Base-by-base conservation (phyloP, 2,797 vertebrate species). In the Dryobates pubescens region DNA sequence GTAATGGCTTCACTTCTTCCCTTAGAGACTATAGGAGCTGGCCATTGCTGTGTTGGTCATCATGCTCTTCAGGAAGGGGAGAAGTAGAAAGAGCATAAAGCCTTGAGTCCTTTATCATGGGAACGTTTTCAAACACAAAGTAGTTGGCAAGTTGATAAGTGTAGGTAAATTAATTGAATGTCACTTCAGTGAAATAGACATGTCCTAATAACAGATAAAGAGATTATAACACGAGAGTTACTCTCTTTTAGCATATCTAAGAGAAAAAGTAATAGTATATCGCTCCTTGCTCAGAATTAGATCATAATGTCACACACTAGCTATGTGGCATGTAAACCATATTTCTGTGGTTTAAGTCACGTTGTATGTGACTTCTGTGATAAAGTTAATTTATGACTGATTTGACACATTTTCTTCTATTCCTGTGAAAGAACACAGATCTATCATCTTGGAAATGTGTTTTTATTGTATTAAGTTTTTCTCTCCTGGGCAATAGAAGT, bases 361-460 rank as follows among this genome's bases (percentile, higher is more conserved):
- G 32, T 57, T 12, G 1, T 57, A 19, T 41, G 27, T 76, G 74
- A 86, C 71, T 86, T 84, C 15, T 0, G 23, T 54, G 73, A 69
- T 92, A 82, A 96, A 93, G 72, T 56, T 89, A 79, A 93, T 94
- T 94, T 93, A 93, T 94, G 29, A 81, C 59, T 83, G 41, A 68
- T 74, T 71, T 82, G 65, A 89, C 62, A 76, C 49, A n/a, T 93
- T 92, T 90, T 90, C 34, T 74, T 0, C 72, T 61, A 36, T 63
- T 94, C 56, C 73, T 45, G 6, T 86, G 67, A 69, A 91, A 58
- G 45, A 38, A 26, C 62, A 29, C 41, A 78, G 69, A 87, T 84
- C 84, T 90, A 30, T 85, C 58, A 58, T 89, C 49, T 77, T 43
- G 62, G 64, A 85, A 85, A 38, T 61, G 23, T 78, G 62, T 34